These are phyloP conservation scores for Xiphorhynchus erythropygius DNA, from an alignment of 2,797 vertebrate species.

Conservation along the genomic window DNA sequence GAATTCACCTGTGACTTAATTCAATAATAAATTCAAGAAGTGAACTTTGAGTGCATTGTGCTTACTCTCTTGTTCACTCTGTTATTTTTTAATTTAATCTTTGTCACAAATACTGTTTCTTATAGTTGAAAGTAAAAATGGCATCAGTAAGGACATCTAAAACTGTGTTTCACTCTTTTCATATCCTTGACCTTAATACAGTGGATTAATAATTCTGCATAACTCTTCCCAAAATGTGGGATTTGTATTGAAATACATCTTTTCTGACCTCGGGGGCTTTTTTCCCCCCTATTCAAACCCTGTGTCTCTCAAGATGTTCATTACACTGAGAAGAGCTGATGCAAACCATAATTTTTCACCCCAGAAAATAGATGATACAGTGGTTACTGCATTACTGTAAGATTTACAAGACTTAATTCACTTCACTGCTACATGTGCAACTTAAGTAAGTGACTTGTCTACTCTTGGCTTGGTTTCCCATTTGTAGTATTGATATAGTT, in stretches of 20 bases:
- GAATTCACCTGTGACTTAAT: background rate
- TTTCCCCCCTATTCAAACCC: accelerated
- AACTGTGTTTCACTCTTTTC: background rate
- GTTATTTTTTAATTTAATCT: background rate
- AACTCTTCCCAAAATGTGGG: background rate
- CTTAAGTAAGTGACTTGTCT: background rate
- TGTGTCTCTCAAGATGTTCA: background rate
- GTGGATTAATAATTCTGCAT: background rate
- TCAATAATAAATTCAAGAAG: background rate
- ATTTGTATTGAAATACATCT: background rate
- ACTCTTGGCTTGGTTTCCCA: background rate
- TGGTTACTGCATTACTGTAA: background rate
- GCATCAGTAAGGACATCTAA: background rate
- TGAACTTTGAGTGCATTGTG: background rate
- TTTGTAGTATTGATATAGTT: background rate
- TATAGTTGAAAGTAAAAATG: background rate
- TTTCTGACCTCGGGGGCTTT: background rate
- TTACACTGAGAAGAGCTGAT: background rate
- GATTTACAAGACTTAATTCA: background rate
- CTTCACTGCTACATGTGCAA: background rate
- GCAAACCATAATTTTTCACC: background rate
- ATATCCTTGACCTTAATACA: background rate
- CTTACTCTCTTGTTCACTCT: background rate
- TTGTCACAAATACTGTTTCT: background rate
- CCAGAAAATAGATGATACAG: background rate